Evolutionary conservation across 1,140 invertebrate species (phyloP).

Genomic region (Heliconius himera): DNA sequence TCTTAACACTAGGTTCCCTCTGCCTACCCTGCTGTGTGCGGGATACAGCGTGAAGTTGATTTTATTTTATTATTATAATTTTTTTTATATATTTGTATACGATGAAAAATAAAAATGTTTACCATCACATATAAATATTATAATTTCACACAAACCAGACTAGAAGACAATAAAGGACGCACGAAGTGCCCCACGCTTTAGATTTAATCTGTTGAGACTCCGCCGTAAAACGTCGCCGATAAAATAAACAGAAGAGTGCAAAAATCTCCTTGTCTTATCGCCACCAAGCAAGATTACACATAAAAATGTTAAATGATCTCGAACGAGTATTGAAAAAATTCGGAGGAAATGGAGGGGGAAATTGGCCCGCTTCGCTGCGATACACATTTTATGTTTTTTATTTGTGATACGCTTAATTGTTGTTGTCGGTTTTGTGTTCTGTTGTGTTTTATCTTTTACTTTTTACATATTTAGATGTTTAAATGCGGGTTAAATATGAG

Average conservation of each 20-base stretch:
- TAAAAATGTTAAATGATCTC: constrained; percentile 81
- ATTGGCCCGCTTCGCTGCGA: constrained; percentile 52
- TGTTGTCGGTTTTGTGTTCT: constrained; percentile 7
- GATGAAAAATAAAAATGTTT: neutral
- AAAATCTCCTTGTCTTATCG: constrained; percentile 77
- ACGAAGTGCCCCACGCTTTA: constrained; percentile 58
- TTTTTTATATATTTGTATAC: neutral
- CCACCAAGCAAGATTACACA: constrained; percentile 79
- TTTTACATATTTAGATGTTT: neutral
- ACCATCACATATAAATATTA: neutral
- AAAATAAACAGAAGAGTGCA: constrained; percentile 75
- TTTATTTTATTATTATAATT: no score
- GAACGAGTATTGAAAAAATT: constrained; percentile 80
- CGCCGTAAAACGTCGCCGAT: constrained; percentile 74
- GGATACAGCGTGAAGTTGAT: no score
- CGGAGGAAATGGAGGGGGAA: constrained; percentile 67
- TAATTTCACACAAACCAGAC: constrained; percentile 51
- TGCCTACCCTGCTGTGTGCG: no score
- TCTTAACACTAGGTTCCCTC: no score
- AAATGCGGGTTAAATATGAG: neutral
- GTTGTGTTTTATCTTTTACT: constrained; percentile 16
- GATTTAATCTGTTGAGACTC: constrained; percentile 78
- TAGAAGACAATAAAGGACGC: constrained; percentile 60
- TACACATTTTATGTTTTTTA: constrained; percentile 44
- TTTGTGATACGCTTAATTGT: constrained; percentile 43